Percentiles rank a stretch among this genome's conserved stretches.
Evolutionary conservation across 1,140 invertebrate genomes (phyloP).

Genomic region (Aleiodes sp.): DNA sequence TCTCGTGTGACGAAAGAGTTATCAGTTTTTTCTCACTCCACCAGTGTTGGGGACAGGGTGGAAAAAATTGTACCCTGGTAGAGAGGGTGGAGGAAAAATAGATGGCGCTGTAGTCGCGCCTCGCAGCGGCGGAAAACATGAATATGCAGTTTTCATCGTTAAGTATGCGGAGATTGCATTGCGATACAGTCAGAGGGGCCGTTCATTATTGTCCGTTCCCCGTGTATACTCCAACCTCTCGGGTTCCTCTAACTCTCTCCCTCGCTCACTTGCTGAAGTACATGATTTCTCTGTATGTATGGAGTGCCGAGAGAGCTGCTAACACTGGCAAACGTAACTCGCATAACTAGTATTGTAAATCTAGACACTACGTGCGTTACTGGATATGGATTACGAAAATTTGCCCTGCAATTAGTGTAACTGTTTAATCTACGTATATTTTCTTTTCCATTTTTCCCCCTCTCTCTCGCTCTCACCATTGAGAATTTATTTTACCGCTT

Average conservation of each 20-base stretch:
- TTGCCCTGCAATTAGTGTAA: neutral
- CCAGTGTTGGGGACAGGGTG: neutral
- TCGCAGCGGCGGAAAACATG: conserved; percentile 52
- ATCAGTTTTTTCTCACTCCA: conserved; percentile 22
- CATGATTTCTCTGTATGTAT: neutral
- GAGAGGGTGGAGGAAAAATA: conserved; percentile 45
- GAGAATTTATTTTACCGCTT: no score
- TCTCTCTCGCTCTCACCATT: no score
- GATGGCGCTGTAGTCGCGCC: conserved; percentile 46
- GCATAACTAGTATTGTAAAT: conserved; percentile 18
- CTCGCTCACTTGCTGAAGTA: neutral
- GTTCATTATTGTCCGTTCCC: conserved; percentile 65
- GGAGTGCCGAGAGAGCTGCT: neutral
- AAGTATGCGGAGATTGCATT: conserved; percentile 66
- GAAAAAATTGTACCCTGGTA: conserved; percentile 18
- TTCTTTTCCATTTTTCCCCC: no score
- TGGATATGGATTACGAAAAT: conserved; percentile 4
- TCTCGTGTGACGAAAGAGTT: conserved; percentile 19
- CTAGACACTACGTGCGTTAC: conserved; percentile 5
- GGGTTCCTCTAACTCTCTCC: neutral
- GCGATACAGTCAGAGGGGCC: conserved; percentile 60
- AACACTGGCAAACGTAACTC: conserved; percentile 2
- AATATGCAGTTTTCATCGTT: conserved; percentile 66
- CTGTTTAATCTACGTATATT: neutral
- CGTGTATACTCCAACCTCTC: conserved; percentile 27